Evolutionary conservation across 2,113 vertebrate genomes (phyloP), one percentile per base, ranked within the genome.

Genomic region (Cervus canadensis): DNA sequence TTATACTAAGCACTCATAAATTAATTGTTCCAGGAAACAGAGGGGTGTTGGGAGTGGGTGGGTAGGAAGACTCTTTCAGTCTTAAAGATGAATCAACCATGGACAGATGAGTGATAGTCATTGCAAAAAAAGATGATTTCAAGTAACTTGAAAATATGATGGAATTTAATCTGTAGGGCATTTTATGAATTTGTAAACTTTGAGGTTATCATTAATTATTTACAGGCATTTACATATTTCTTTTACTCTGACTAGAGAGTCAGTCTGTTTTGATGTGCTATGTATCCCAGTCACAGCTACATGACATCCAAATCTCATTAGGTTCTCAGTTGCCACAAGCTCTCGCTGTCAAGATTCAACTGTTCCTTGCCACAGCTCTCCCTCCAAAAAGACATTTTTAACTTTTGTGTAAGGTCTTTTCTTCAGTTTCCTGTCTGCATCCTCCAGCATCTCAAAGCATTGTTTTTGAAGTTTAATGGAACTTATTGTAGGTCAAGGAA

Each of bases 391-490:
- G 97, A 98, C 98, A 16, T 98, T 99, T 98, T 98, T 98, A 99
- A 99, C 98, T 99, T 98, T 98, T 99, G 98, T 99, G 96, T 98
- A 98, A 98, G 98, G 98, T 98, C 98, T 98, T 98, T 98, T 99
- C 98, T 99, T 98, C 97, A 98, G 97, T 98, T 99, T 99, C 99
- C 99, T 99, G 99, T 98, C 99, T 94, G 99, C 98, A 99, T 99
- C 98, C 99, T 99, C 98, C 97, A 98, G 97, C 98, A 99, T 98
- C 98, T 97, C 98, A 98, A 98, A 98, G 98, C 98, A 99, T 99
- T 99, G 99, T 99, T 99, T 99, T 98, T 98, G 98, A 99, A 98
- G 98, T 99, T 98, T 98, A 98, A 98, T 99, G 99, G 99, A 99
- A 99, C 99, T 99, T 98, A 98, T 98, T 98, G 98, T 98, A 98